Evolutionary conservation across 2,797 vertebrate species (phyloP), one percentile per base, ranked within the genome.

Genomic region (Molossus alvarezi): DNA sequence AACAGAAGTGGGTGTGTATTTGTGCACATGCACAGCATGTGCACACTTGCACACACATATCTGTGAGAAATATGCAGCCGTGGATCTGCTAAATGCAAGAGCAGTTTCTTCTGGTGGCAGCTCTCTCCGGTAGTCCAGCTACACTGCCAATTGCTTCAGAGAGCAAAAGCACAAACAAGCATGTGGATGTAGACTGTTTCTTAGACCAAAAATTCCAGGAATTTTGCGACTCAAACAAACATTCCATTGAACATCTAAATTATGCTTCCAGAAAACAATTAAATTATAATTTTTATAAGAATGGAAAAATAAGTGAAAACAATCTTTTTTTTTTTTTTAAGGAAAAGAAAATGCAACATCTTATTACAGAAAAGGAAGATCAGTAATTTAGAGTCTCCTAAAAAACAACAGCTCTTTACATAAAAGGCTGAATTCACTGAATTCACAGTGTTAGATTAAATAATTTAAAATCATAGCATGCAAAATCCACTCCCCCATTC

Each of bases 201-300:
- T 97, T 90, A 92, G 60, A 84, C 55, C 53, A 88, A 65, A 88
- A 67, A 90, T 73, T 15, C 53, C 55, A 96, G 77, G 71, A 95
- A 97, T 96, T 89, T 87, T 93, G 72, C 75, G 95, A 67, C 76
- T 91, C 91, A 86, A 90, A 93, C 80, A 90, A 84, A 89, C 4
- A 33, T 92, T 79, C 90, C 53, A 84, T 76, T 96, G 94, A 92
- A 86, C 93, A 91, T 29, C 27, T 86, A 92, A 95, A 91, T 69
- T 89, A 72, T 72, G 53, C 60, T 90, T 88, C 71, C 75, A 82
- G 85, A 91, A 97, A 96, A 91, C 57, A 87, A 84, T 51, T 71
- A 69, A 58, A 65, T 89, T 77, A 80, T 11, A 27, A 41, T 71
- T 96, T 95, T 91, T 71, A 92, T 84, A 92, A 37, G 10, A 84